These are phyloP conservation scores for Eubasilissa splendida DNA, from an alignment of 2,888 invertebrate species.

Conservation along the genomic window DNA sequence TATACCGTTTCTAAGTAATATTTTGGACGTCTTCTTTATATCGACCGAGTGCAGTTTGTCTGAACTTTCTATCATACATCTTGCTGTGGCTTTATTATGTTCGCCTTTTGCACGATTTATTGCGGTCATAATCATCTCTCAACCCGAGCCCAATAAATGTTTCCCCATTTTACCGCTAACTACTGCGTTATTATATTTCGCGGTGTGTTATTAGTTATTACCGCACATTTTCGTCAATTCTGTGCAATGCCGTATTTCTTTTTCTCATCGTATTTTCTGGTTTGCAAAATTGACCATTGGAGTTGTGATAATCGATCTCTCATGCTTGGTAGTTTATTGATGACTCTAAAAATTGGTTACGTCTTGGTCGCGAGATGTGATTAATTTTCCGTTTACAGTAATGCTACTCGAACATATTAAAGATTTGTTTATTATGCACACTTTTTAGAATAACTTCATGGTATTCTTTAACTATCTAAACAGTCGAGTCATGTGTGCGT, in stretches of 20 bases:
- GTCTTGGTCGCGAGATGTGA: neutral
- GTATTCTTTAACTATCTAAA: too few relatives aligned
- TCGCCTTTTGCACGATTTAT: constrained; percentile 27
- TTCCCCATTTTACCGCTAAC: constrained; percentile 7
- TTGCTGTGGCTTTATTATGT: constrained; percentile 17
- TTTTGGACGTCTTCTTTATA: neutral
- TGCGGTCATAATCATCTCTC: constrained; percentile 35
- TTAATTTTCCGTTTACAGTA: neutral
- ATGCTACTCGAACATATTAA: neutral
- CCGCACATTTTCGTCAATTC: neutral
- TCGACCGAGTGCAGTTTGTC: constrained; percentile 8
- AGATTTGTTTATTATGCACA: neutral
- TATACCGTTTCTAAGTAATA: too few relatives aligned
- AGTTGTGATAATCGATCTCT: constrained; percentile 3
- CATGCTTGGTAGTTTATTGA: neutral
- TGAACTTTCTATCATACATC: constrained; percentile 9
- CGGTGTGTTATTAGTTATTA: neutral
- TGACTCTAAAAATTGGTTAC: neutral
- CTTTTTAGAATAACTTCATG: too few relatives aligned
- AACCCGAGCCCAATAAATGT: constrained; percentile 13
- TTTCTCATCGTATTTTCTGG: neutral
- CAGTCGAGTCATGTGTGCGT: too few relatives aligned
- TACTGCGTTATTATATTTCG: neutral
- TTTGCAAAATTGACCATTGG: neutral
- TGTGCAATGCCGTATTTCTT: neutral